Evolutionary conservation across 2,888 invertebrate genomes (phyloP).

Genomic region (Ormyrus nitidulus): DNA sequence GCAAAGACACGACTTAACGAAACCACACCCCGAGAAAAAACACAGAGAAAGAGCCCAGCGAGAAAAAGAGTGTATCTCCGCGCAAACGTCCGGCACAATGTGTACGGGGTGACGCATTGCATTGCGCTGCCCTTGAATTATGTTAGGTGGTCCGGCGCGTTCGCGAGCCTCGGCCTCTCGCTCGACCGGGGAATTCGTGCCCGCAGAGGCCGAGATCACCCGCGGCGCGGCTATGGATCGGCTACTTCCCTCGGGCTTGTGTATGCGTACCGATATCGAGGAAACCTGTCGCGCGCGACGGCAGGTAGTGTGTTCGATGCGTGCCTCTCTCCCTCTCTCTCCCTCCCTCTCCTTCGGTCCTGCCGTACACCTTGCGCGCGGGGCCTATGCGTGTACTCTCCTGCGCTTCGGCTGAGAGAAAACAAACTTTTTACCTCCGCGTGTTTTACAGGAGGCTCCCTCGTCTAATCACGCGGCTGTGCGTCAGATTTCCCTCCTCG

Average conservation of each 20-base stretch:
- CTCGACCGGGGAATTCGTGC: constrained; percentile 51
- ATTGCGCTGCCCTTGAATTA: constrained; percentile 66
- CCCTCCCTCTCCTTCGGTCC: background rate
- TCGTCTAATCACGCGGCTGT: constrained; percentile 18
- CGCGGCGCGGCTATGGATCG: constrained; percentile 45
- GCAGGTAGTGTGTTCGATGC: constrained; percentile 24
- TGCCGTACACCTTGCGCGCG: constrained; percentile 26
- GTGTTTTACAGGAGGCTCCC: constrained; percentile 33
- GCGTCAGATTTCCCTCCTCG: constrained; percentile 12
- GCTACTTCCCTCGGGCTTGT: background rate
- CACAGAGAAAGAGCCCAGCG: constrained; percentile 60
- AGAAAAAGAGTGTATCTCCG: constrained; percentile 13
- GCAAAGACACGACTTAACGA: background rate
- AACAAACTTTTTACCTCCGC: constrained; percentile 20
- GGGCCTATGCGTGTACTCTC: background rate
- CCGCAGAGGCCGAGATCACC: constrained; percentile 42
- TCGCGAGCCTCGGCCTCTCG: constrained; percentile 61
- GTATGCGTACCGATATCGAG: constrained; percentile 39
- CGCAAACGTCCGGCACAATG: constrained; percentile 63
- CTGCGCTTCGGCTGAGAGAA: constrained; percentile 6
- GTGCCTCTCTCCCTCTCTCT: background rate
- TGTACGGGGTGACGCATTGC: constrained; percentile 68
- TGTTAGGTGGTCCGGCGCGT: constrained; percentile 64
- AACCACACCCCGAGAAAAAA: constrained; percentile 66
- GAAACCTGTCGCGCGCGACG: constrained; percentile 50